A percentile compares a stretch with the other conserved stretches of the same genome.
phyloP scores from a whole-genome alignment of 2,797 vertebrate genomes.

The Acridotheres tristis region DNA sequence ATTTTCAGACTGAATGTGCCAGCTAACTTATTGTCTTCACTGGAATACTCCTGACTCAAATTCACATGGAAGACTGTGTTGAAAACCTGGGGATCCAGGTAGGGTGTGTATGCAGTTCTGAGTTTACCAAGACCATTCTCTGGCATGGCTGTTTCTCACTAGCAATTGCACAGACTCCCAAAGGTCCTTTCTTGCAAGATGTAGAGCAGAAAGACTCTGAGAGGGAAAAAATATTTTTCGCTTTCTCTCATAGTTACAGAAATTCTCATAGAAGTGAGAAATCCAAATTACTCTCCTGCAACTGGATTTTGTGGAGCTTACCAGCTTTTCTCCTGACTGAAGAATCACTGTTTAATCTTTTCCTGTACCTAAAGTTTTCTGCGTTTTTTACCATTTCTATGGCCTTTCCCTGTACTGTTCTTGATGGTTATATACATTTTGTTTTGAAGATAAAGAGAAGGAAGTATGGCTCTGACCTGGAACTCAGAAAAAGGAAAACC shows the following conservation, averaged over 20 bases:
- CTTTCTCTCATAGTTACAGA: background rate
- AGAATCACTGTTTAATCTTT: background rate
- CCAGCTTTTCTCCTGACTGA: background rate
- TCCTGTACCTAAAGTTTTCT: background rate
- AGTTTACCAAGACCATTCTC: background rate
- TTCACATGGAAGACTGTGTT: rapidly evolving
- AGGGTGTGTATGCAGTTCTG: background rate
- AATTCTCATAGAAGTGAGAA: background rate
- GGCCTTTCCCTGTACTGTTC: background rate
- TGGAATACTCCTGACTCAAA: background rate
- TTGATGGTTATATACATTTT: background rate
- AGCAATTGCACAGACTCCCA: background rate
- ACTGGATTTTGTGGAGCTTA: background rate
- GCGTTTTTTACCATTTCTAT: background rate
- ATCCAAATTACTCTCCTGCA: background rate
- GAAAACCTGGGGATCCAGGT: background rate
- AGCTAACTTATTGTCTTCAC: background rate
- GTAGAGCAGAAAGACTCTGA: background rate
- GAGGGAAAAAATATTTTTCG: background rate
- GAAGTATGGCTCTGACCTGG: background rate
- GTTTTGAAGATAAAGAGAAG: background rate
- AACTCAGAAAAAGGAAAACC: background rate
- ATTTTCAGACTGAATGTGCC: rapidly evolving
- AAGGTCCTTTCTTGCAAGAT: background rate
- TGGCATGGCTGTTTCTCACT: background rate